phyloP scores from a whole-genome alignment of 2,888 invertebrate species.

The Steromphala cineraria region DNA sequence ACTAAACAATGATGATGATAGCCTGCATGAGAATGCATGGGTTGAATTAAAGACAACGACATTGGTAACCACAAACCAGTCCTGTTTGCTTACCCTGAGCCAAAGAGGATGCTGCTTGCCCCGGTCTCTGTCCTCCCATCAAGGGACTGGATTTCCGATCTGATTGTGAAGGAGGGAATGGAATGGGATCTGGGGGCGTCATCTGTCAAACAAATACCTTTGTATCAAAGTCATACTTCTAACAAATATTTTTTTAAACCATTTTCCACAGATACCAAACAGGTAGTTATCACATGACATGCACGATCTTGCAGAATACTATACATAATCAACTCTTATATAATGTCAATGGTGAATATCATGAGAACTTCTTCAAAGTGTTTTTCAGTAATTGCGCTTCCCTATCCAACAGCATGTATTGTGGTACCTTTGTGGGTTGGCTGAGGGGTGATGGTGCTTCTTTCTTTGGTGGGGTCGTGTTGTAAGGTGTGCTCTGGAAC shows the following conservation, averaged over 20 bases:
- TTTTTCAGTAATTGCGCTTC: too few species aligned
- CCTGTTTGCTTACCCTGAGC: slow-evolving; percentile 35
- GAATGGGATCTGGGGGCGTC: slow-evolving; percentile 59
- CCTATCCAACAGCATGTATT: not conserved
- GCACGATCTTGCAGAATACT: too few species aligned
- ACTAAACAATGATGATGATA: too few species aligned
- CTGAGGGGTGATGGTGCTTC: slow-evolving; percentile 39
- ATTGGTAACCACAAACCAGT: too few species aligned
- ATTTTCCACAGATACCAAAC: too few species aligned
- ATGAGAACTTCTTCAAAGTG: too few species aligned
- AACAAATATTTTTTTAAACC: not conserved
- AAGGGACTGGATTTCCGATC: slow-evolving; percentile 69
- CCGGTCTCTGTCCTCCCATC: slow-evolving; percentile 46
- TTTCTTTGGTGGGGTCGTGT: slow-evolving; percentile 68
- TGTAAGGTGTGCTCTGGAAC: slow-evolving; percentile 61
- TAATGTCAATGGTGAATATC: too few species aligned
- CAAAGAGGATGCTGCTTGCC: slow-evolving; percentile 42
- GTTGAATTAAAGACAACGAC: too few species aligned
- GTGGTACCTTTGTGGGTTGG: slow-evolving; percentile 46
- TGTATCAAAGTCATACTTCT: not conserved
- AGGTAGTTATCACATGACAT: too few species aligned
- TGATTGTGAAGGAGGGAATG: slow-evolving; percentile 59
- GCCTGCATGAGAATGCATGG: too few species aligned
- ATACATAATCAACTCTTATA: too few species aligned
- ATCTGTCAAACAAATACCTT: not conserved